Evolutionary conservation across 2,888 invertebrate genomes (phyloP).

Genomic region (Heliconius charithonia): DNA sequence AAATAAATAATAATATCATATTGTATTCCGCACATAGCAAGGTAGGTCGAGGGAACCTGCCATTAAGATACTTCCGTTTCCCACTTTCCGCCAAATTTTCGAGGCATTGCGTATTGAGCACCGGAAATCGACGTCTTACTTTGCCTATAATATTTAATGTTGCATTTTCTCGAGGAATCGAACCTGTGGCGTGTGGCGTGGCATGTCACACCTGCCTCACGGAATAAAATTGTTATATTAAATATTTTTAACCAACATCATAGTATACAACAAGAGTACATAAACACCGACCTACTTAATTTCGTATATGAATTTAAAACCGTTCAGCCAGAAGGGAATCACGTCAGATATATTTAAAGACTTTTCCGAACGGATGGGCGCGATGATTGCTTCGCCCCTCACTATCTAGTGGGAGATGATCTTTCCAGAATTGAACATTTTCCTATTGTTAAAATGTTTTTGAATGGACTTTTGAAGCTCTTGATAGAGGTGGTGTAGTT

Average conservation of each 20-base stretch:
- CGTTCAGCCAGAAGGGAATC: slow-evolving; percentile 53
- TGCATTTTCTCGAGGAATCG: not conserved
- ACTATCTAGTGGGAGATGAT: slow-evolving; percentile 8
- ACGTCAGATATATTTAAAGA: slow-evolving; percentile 64
- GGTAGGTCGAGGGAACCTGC: not conserved
- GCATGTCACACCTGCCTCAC: not conserved
- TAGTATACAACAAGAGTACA: not conserved
- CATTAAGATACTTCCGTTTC: not conserved
- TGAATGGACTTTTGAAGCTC: not conserved
- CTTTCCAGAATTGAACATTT: not conserved
- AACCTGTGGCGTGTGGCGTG: not conserved
- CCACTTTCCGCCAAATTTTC: not conserved
- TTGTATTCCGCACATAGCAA: not conserved
- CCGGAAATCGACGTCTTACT: not conserved
- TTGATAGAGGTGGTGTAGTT: not conserved
- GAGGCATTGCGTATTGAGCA: not conserved
- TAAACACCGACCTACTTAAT: not conserved
- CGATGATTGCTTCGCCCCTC: slow-evolving; percentile 58
- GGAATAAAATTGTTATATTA: too few species aligned
- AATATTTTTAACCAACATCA: too few species aligned
- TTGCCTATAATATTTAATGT: not conserved
- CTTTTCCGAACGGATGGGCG: slow-evolving; percentile 63
- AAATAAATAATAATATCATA: not conserved
- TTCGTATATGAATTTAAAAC: slow-evolving; percentile 22
- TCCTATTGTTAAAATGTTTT: slow-evolving; percentile 17